Evolutionary conservation across 2,888 invertebrate species (phyloP).

Genomic region (Caenorhabditis drosophilae): DNA sequence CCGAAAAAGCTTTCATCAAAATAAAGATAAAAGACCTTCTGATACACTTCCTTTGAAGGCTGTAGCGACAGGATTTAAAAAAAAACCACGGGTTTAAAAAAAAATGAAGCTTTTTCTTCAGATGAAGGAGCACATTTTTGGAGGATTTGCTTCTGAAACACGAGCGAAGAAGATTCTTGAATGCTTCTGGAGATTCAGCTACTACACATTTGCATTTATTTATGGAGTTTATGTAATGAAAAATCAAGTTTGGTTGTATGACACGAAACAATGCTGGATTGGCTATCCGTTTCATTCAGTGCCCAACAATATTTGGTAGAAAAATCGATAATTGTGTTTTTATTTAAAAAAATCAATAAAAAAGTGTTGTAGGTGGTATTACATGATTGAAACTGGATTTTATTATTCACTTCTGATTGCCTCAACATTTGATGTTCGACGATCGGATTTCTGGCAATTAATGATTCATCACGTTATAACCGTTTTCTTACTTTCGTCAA

Average conservation of each 20-base stretch:
- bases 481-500: conserved; percentile 70
- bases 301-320: conserved; percentile 54
- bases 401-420: conserved; percentile 70
- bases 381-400: conserved; percentile 72
- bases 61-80: too few relatives aligned
- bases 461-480: conserved; percentile 72
- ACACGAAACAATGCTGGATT: conserved; percentile 66
- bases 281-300: conserved; percentile 60
- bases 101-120: conserved; percentile 5
- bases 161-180: conserved; percentile 61
- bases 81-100: too few relatives aligned
- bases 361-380: conserved; percentile 69
- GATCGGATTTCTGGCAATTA: conserved; percentile 72
- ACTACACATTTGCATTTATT: conserved; percentile 55
- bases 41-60: too few relatives aligned
- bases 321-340: conserved; percentile 4
- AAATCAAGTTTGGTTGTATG: conserved; percentile 69
- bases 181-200: conserved; percentile 60
- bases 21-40: too few relatives aligned
- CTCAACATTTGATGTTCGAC: conserved; percentile 69
- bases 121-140: conserved; percentile 52
- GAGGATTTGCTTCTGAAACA: conserved; percentile 58
- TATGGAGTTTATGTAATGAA: conserved; percentile 56
- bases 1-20: too few relatives aligned
- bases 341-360: neutral